phyloP scores from a whole-genome alignment of 2,888 invertebrate genomes.

The Tenodera sinensis region DNA sequence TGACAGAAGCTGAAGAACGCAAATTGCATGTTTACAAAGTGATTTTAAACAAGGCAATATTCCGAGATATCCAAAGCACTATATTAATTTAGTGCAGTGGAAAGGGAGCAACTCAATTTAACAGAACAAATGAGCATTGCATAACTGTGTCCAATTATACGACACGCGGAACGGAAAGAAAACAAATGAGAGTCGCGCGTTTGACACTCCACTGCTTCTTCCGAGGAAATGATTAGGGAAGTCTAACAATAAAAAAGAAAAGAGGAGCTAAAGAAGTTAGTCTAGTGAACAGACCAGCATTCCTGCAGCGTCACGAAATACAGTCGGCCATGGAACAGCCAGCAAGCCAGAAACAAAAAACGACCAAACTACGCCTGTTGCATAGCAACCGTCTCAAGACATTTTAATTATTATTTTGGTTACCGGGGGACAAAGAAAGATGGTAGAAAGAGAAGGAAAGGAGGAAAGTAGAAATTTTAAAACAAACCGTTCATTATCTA shows the following conservation, averaged over 20 bases:
- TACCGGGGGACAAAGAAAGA: neutral
- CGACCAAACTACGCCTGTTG: neutral
- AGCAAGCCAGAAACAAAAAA: neutral
- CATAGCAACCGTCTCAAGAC: constrained; percentile 20
- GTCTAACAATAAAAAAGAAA: neutral
- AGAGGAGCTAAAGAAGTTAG: neutral
- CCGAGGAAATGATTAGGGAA: constrained; percentile 6
- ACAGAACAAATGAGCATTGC: neutral
- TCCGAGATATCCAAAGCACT: no score
- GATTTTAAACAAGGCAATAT: no score
- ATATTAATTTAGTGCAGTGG: neutral
- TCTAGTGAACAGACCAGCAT: neutral
- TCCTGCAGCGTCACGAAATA: constrained; percentile 8
- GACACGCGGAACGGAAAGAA: neutral
- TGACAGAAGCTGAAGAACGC: no score
- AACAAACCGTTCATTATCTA: constrained; percentile 32
- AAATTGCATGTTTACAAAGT: no score
- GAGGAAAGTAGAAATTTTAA: constrained; percentile 23
- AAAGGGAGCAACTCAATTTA: neutral
- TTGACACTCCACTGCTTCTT: constrained; percentile 3
- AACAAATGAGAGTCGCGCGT: neutral
- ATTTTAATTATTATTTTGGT: constrained; percentile 32
- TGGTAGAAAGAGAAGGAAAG: constrained; percentile 1
- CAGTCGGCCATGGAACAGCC: neutral
- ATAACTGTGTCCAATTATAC: neutral